phyloP scores from a whole-genome alignment of 2,113 vertebrate genomes.

The Silurus meridionalis region DNA sequence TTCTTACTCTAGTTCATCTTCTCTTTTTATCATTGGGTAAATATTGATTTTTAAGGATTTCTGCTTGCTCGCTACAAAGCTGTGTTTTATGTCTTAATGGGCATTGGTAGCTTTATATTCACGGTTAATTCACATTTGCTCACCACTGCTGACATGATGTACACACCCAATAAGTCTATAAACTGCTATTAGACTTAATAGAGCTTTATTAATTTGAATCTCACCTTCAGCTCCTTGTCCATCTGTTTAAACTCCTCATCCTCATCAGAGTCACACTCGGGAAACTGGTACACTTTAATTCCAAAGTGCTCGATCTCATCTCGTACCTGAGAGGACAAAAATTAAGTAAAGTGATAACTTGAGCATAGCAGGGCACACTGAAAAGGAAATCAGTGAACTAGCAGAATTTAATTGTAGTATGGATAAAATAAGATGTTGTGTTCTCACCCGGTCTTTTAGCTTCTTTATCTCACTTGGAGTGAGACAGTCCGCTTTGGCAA shows the following conservation, averaged over 20 bases:
- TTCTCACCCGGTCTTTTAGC: constrained; percentile 92
- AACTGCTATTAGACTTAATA: neutral
- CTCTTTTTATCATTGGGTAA: neutral
- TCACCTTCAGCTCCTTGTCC: constrained; percentile 55
- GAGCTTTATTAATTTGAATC: neutral
- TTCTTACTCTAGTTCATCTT: too few species aligned
- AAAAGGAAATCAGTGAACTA: neutral
- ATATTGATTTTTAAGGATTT: neutral
- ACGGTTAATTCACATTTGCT: neutral
- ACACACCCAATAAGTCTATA: neutral
- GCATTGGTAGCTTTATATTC: neutral
- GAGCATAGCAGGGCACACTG: neutral
- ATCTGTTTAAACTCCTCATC: constrained; percentile 57
- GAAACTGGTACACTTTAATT: constrained; percentile 56
- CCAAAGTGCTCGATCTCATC: constrained; percentile 53
- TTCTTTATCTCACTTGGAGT: constrained; percentile 92
- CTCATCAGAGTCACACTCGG: constrained; percentile 55
- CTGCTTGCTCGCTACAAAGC: neutral
- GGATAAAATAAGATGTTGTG: neutral
- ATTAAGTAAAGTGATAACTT: neutral
- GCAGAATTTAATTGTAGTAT: neutral
- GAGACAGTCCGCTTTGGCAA: constrained; percentile 94
- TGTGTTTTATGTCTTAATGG: neutral
- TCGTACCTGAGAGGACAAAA: constrained; percentile 35
- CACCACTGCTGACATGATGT: neutral